Conservation (phyloP, 2,797 vertebrate species). For the Poliocrania exsul region DNA sequence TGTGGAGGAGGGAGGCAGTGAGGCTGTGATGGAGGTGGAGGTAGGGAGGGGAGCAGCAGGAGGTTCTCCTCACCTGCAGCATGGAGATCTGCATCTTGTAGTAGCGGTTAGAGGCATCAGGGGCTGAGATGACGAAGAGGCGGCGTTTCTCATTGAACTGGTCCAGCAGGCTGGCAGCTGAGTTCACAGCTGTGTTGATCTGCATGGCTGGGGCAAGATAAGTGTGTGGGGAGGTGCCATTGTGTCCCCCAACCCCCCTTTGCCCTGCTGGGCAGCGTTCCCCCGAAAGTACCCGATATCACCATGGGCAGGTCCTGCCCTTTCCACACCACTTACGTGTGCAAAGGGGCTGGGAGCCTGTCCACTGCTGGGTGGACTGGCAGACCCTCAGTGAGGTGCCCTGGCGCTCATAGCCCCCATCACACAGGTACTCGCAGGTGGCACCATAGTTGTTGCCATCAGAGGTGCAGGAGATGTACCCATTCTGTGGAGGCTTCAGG, state of each 20-base stretch:
- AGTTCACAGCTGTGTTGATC: slow-evolving; percentile 87
- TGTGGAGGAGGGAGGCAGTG: slow-evolving; percentile 8
- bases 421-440: slow-evolving; percentile 89
- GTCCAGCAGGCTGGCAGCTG: slow-evolving; percentile 85
- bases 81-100: slow-evolving; percentile 93
- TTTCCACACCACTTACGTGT: slow-evolving; percentile 55
- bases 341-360: slow-evolving; percentile 81
- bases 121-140: slow-evolving; percentile 90
- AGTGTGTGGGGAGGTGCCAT: rapidly evolving
- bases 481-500: slow-evolving; percentile 85
- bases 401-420: slow-evolving; percentile 86
- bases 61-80: slow-evolving; percentile 83
- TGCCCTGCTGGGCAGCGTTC: rapidly evolving
- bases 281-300: rapidly evolving
- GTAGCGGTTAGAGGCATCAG: slow-evolving; percentile 83
- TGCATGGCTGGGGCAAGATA: slow-evolving; percentile 80
- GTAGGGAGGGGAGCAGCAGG: rapidly evolving
- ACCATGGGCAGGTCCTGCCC: rapidly evolving
- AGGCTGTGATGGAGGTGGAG: not conserved
- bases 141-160: slow-evolving; percentile 93
- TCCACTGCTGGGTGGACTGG: slow-evolving; percentile 88
- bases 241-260: too few relatives aligned
- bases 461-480: slow-evolving; percentile 89
- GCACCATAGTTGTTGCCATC: slow-evolving; percentile 90
- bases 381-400: slow-evolving; percentile 85